Conservation (phyloP, 2,113 vertebrate species). For the Seriola rivoliana region DNA sequence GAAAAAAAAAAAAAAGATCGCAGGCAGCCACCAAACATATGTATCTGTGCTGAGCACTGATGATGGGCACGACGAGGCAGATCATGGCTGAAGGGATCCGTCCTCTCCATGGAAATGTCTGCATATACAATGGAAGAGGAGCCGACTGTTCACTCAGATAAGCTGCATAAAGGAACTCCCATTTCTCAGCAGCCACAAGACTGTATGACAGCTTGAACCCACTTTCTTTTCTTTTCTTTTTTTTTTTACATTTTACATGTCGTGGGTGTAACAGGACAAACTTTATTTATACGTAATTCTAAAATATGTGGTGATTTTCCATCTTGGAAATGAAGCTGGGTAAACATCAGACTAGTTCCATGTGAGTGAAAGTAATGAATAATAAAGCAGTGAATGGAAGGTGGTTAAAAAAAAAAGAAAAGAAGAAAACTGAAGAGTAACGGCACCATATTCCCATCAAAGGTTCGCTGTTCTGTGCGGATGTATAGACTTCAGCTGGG, state of each 20-base stretch:
- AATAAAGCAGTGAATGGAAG: background rate
- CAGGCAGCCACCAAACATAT: conserved; percentile 25
- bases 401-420: background rate
- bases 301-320: background rate
- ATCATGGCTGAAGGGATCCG: conserved; percentile 39
- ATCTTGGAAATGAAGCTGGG: background rate
- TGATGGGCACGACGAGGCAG: conserved; percentile 48
- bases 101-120: conserved; percentile 44
- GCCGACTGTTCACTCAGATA: conserved; percentile 25
- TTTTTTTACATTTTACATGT: background rate
- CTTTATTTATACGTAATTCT: background rate
- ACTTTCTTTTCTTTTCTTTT: background rate
- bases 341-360: background rate
- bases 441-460: background rate
- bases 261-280: background rate
- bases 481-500: background rate
- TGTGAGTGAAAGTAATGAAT: background rate
- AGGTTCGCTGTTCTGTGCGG: background rate
- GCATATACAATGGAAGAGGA: background rate
- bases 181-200: conserved; percentile 24
- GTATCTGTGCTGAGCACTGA: conserved; percentile 28
- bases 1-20: conserved; percentile 20
- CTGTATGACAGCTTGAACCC: conserved; percentile 34
- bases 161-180: conserved; percentile 10
- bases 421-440: background rate